phyloP scores from a whole-genome alignment of 1,140 invertebrate species.

The Aphaenogaster ashmeadi region DNA sequence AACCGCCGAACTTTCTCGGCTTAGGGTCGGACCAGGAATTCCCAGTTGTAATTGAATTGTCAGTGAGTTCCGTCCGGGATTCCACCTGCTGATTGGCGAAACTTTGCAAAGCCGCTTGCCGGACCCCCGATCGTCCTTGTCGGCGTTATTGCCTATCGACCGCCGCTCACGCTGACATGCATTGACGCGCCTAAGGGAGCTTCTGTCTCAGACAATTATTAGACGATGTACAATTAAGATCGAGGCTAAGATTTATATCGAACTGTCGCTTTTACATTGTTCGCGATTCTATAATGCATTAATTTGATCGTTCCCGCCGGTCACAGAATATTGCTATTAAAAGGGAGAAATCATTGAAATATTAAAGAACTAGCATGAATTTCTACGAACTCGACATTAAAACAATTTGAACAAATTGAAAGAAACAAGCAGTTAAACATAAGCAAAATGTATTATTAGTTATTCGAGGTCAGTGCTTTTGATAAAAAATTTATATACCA shows the following conservation, averaged over 20 bases:
- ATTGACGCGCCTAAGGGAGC: slow-evolving; percentile 49
- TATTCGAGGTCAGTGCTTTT: background rate
- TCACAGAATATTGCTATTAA: background rate
- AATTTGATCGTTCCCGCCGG: background rate
- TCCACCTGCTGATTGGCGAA: slow-evolving; percentile 78
- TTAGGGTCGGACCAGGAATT: slow-evolving; percentile 80
- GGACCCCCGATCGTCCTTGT: slow-evolving; percentile 72
- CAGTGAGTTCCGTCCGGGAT: slow-evolving; percentile 77
- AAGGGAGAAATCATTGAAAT: background rate
- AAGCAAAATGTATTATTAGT: background rate
- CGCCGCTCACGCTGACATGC: slow-evolving; percentile 25
- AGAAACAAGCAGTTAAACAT: background rate
- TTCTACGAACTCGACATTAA: background rate
- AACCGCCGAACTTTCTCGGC: slow-evolving; percentile 80
- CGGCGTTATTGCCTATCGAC: slow-evolving; percentile 63
- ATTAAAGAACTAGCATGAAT: background rate
- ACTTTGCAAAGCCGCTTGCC: slow-evolving; percentile 76
- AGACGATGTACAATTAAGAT: slow-evolving; percentile 55
- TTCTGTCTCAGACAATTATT: slow-evolving; percentile 54
- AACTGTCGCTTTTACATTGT: background rate
- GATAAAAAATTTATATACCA: background rate
- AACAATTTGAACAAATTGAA: background rate
- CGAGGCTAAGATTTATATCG: background rate
- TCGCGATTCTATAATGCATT: background rate
- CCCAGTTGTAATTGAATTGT: slow-evolving; percentile 85